These are phyloP conservation scores for Oscheius sp. DNA, from an alignment of 2,888 invertebrate genomes.

Conservation along the genomic window DNA sequence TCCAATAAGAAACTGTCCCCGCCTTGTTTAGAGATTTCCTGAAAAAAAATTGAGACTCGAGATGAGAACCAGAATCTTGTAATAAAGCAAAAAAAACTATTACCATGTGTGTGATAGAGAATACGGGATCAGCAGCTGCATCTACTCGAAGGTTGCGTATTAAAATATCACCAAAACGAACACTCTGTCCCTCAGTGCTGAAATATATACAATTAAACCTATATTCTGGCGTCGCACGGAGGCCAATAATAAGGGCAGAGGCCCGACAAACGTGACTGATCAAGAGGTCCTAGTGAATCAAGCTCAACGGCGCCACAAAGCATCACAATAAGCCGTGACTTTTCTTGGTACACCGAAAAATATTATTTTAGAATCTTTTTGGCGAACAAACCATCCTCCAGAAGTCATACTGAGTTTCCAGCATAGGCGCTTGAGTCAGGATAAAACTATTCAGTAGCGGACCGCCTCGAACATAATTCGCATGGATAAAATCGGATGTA, in stretches of 20 bases:
- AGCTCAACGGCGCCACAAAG: conserved; percentile 65
- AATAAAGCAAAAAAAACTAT: neutral
- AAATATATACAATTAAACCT: neutral
- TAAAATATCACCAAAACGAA: conserved; percentile 52
- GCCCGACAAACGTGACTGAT: conserved; percentile 35
- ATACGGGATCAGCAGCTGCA: conserved; percentile 66
- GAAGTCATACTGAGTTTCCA: conserved; percentile 63
- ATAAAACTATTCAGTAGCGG: conserved; percentile 70
- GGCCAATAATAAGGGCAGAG: conserved; percentile 71
- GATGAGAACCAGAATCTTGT: too few species aligned
- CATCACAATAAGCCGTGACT: conserved; percentile 66
- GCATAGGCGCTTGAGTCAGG: conserved; percentile 67
- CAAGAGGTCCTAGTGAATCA: conserved; percentile 50
- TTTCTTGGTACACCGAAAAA: conserved; percentile 60
- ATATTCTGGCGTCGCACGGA: conserved; percentile 36
- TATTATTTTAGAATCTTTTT: conserved; percentile 64
- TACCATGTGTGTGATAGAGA: conserved; percentile 63
- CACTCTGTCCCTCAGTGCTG: conserved; percentile 48
- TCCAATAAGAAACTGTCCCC: conserved; percentile 57
- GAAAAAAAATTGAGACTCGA: too few species aligned
- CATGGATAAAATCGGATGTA: conserved; percentile 69
- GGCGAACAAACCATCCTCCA: conserved; percentile 67
- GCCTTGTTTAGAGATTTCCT: conserved; percentile 41
- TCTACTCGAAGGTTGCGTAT: conserved; percentile 55
- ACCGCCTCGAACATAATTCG: conserved; percentile 67